Conservation (phyloP, 2,113 vertebrate genomes). For the Chaenocephalus aceratus region DNA sequence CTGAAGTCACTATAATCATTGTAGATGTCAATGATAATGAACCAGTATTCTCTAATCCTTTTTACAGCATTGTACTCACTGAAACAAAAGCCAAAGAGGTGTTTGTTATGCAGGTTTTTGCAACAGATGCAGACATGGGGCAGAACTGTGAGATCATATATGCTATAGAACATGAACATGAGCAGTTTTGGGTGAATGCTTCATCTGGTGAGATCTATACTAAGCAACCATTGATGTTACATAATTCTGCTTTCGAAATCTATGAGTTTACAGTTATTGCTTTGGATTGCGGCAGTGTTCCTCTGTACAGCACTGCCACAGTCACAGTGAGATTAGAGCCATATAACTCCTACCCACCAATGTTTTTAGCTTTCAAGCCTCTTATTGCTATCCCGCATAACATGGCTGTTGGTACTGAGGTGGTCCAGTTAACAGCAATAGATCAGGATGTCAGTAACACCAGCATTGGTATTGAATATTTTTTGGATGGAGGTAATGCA, state of each 20-base stretch:
- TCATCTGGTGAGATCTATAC: constrained; percentile 78
- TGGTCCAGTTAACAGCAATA: constrained; percentile 75
- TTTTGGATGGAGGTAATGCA: constrained; percentile 76
- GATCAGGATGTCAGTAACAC: constrained; percentile 73
- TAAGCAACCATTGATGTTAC: constrained; percentile 69
- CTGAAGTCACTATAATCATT: constrained; percentile 78
- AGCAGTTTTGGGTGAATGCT: constrained; percentile 79
- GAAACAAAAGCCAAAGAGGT: constrained; percentile 68
- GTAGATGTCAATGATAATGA: constrained; percentile 83
- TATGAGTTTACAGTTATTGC: constrained; percentile 74
- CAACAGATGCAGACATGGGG: constrained; percentile 76
- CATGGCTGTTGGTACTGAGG: constrained; percentile 69
- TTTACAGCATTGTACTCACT: constrained; percentile 62
- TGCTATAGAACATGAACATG: constrained; percentile 74
- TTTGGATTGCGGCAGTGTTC: constrained; percentile 73
- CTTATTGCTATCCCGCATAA: constrained; percentile 75
- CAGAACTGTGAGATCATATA: constrained; percentile 79
- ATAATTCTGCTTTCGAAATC: constrained; percentile 54
- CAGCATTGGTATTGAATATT: constrained; percentile 67
- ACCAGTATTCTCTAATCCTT: constrained; percentile 76
- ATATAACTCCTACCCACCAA: constrained; percentile 77
- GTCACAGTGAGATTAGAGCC: constrained; percentile 74
- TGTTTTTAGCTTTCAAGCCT: constrained; percentile 68
- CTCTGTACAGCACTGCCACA: constrained; percentile 60
- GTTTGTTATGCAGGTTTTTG: constrained; percentile 77